phyloP scores from a whole-genome alignment of 2,888 invertebrate genomes.

The Amphipoea lucens region DNA sequence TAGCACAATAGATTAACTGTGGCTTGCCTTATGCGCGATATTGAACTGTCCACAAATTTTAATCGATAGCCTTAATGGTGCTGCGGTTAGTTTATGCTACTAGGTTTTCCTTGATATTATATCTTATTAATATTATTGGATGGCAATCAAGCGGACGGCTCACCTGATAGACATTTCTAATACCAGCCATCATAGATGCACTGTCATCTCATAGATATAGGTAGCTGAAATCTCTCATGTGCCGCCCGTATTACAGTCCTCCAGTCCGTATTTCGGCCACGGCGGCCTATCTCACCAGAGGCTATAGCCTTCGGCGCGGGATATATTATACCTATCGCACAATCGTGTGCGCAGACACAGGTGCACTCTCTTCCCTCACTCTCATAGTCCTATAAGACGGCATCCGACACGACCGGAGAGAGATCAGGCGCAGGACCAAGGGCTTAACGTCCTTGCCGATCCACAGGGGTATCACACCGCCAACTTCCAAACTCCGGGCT shows the following conservation, averaged over 20 bases:
- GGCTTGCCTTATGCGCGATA: not conserved
- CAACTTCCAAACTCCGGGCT: not conserved
- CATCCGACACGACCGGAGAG: not conserved
- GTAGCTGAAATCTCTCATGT: no score
- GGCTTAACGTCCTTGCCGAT: not conserved
- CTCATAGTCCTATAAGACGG: not conserved
- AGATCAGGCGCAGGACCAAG: no score
- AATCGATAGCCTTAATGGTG: not conserved
- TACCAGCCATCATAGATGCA: not conserved
- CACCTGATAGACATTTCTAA: not conserved
- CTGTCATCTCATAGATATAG: not conserved
- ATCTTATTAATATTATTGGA: not conserved
- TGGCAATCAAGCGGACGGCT: no score
- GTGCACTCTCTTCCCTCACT: no score
- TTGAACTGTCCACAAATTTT: not conserved
- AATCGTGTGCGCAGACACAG: no score
- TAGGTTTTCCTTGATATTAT: not conserved
- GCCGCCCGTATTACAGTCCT: no score
- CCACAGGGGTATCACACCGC: not conserved
- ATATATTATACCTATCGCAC: no score
- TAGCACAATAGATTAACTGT: conserved; percentile 7
- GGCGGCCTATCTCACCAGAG: no score
- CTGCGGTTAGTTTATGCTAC: not conserved
- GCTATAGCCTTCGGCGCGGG: no score
- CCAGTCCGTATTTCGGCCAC: no score